A percentile compares a stretch with the other conserved stretches of the same genome.
phyloP scores from a whole-genome alignment of 2,888 invertebrate species.

The Dioctria rufipes region DNA sequence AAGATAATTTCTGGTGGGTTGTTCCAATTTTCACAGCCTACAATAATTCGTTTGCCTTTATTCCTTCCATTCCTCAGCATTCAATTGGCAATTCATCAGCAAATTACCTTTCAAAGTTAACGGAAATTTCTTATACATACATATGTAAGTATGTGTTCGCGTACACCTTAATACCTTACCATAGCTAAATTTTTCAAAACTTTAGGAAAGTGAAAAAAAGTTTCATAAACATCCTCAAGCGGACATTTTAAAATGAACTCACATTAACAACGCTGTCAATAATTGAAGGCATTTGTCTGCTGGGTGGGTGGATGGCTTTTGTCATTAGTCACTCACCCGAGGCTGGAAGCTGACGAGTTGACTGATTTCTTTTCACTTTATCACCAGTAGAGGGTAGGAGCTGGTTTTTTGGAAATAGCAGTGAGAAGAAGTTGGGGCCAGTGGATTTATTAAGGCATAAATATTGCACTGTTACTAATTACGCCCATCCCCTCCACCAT shows the following conservation, averaged over 20 bases:
- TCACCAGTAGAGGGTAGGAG: neutral
- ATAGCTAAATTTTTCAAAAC: conserved; percentile 5
- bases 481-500: neutral
- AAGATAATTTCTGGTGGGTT: conserved; percentile 16
- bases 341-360: conserved; percentile 19
- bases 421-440: too few species aligned
- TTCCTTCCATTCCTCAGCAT: conserved; percentile 17
- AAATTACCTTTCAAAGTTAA: conserved; percentile 27
- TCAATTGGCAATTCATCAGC: conserved; percentile 43
- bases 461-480: conserved; percentile 42
- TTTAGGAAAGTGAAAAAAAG: conserved; percentile 27
- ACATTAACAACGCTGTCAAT: conserved; percentile 58
- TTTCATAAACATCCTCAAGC: conserved; percentile 32
- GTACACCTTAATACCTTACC: too few species aligned
- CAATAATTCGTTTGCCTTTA: neutral
- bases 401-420: neutral
- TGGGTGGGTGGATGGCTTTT: neutral
- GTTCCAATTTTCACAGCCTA: neutral
- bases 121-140: conserved; percentile 28
- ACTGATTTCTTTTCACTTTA: conserved; percentile 29
- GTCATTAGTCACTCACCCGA: conserved; percentile 7
- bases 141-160: neutral
- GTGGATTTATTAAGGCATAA: conserved; percentile 40
- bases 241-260: conserved; percentile 57
- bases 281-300: conserved; percentile 56